Percentiles rank a stretch among this genome's conserved stretches.
phyloP scores from a whole-genome alignment of 2,113 vertebrate genomes.

The Philantomba maxwellii region DNA sequence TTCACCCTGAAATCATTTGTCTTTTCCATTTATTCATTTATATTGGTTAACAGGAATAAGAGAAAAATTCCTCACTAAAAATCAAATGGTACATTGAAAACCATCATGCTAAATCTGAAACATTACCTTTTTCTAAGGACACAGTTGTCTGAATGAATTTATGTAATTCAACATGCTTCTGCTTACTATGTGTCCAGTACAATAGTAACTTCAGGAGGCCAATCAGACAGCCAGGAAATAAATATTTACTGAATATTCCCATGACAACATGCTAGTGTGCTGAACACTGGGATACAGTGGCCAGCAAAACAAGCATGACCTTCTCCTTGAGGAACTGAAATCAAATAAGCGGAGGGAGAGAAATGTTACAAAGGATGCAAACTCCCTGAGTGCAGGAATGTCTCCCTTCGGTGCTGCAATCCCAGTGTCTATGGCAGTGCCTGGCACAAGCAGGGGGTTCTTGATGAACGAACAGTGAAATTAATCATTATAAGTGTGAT shows the following conservation, averaged over 20 bases:
- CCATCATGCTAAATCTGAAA: neutral
- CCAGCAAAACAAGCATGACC: neutral
- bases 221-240: neutral
- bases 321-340: neutral
- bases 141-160: neutral
- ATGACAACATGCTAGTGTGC: neutral
- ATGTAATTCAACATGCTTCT: neutral
- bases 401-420: accelerated
- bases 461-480: neutral
- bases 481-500: neutral
- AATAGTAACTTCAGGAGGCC: neutral
- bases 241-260: neutral
- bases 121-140: neutral
- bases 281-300: neutral
- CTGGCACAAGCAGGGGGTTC: neutral
- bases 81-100: neutral
- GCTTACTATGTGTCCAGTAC: neutral
- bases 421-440: too few relatives aligned
- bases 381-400: neutral
- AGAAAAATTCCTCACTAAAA: neutral
- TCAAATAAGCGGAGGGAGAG: neutral
- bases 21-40: neutral
- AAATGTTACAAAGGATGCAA: neutral
- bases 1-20: neutral
- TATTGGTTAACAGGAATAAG: neutral